Evolutionary conservation across 2,888 invertebrate genomes (phyloP).

Genomic region (Drosophila dives): DNA sequence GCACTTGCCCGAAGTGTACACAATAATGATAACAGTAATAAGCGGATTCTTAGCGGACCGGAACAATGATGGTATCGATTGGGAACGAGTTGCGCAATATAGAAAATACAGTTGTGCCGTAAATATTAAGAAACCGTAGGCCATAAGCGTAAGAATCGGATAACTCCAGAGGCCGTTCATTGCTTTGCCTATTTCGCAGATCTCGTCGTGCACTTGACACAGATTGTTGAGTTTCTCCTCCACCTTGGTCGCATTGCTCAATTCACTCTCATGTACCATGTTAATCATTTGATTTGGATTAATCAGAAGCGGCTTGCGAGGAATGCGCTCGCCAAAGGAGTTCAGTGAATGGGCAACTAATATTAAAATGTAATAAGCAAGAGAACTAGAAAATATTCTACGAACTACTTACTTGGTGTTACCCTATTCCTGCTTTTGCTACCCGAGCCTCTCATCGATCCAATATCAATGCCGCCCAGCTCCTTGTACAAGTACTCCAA

Average conservation of each 20-base stretch:
- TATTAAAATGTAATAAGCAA: not conserved
- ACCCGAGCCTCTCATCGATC: slow-evolving; percentile 57
- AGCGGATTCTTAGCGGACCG: slow-evolving; percentile 82
- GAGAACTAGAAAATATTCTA: not conserved
- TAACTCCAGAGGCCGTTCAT: slow-evolving; percentile 84
- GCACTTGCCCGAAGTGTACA: slow-evolving; percentile 84
- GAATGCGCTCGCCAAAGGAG: slow-evolving; percentile 71
- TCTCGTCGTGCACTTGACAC: slow-evolving; percentile 85
- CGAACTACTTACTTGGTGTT: slow-evolving; percentile 61
- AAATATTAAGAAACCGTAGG: slow-evolving; percentile 84
- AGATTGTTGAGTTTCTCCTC: slow-evolving; percentile 83
- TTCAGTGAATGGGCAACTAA: slow-evolving; percentile 73
- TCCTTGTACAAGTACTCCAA: slow-evolving; percentile 75
- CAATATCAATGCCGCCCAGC: slow-evolving; percentile 63
- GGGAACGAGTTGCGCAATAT: slow-evolving; percentile 83
- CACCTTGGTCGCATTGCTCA: slow-evolving; percentile 78
- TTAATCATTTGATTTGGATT: slow-evolving; percentile 52
- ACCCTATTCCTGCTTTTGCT: slow-evolving; percentile 61
- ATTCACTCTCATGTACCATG: slow-evolving; percentile 76
- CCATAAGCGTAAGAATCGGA: slow-evolving; percentile 84
- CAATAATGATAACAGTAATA: slow-evolving; percentile 79
- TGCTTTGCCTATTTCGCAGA: slow-evolving; percentile 84
- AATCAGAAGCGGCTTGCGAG: slow-evolving; percentile 38
- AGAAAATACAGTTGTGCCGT: slow-evolving; percentile 85
- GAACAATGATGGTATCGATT: slow-evolving; percentile 83